A percentile compares a stretch with the other conserved stretches of the same genome.
Evolutionary conservation across 2,113 vertebrate genomes (phyloP).

Genomic region (Chunga burmeisteri): DNA sequence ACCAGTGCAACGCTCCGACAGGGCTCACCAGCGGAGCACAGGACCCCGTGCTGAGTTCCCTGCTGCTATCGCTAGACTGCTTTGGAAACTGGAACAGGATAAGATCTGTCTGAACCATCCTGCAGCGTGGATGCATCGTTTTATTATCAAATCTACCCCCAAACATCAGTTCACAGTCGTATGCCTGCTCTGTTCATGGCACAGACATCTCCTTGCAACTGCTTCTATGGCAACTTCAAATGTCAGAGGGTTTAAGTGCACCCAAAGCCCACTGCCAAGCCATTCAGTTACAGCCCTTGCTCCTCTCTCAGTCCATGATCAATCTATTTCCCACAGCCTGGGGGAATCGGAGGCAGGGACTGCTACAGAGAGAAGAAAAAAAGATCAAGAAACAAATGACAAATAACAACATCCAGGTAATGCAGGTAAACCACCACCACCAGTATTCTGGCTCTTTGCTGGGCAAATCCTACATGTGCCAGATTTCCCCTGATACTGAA

Average conservation of each 20-base stretch:
- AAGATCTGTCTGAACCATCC: background rate
- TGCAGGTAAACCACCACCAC: background rate
- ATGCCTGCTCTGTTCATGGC: background rate
- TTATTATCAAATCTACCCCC: background rate
- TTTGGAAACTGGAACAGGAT: background rate
- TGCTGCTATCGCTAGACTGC: background rate
- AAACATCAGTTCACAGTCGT: background rate
- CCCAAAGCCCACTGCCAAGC: background rate
- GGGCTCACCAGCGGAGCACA: background rate
- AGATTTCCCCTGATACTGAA: background rate
- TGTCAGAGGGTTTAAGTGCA: background rate
- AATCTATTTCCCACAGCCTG: background rate
- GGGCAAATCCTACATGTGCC: background rate
- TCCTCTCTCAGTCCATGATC: background rate
- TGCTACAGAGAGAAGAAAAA: background rate
- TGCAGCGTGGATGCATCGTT: fast-evolving
- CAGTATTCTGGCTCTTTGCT: background rate
- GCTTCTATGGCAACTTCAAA: background rate
- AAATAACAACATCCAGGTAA: background rate
- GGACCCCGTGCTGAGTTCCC: background rate
- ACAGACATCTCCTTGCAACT: background rate
- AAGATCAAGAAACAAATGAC: background rate
- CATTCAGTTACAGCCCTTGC: background rate
- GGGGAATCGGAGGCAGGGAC: background rate
- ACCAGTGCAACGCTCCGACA: background rate